Evolutionary conservation across 1,140 invertebrate species (phyloP).

Genomic region (Calephelis nemesis): DNA sequence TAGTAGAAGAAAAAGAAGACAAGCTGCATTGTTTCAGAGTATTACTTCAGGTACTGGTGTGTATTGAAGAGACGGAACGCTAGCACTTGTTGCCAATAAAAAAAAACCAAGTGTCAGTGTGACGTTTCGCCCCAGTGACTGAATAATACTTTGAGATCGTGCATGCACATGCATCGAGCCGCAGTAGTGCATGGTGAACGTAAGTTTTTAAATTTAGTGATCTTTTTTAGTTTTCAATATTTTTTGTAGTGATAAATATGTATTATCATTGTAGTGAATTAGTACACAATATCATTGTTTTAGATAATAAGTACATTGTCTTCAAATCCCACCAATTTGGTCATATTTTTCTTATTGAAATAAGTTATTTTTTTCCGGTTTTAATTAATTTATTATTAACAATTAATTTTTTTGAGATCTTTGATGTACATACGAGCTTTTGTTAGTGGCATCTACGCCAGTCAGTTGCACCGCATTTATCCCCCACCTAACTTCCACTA

Average conservation of each 20-base stretch:
- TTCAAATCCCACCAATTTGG: no score
- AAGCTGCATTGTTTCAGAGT: slow-evolving; percentile 88
- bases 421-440: no score
- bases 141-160: slow-evolving; percentile 76
- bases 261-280: neutral
- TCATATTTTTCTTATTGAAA: no score
- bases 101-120: slow-evolving; percentile 34
- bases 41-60: slow-evolving; percentile 99
- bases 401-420: no score
- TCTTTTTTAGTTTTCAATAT: neutral
- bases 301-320: no score
- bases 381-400: no score
- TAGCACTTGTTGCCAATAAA: slow-evolving; percentile 25
- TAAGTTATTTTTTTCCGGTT: no score
- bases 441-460: no score
- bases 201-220: slow-evolving; percentile 30
- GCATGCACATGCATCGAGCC: slow-evolving; percentile 44
- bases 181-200: slow-evolving; percentile 61
- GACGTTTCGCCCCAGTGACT: slow-evolving; percentile 62
- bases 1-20: slow-evolving; percentile 57
- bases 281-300: no score
- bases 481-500: neutral
- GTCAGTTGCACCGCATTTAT: no score
- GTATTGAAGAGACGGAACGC: slow-evolving; percentile 36
- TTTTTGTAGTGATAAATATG: neutral